Conservation (phyloP, 1,140 invertebrate genomes). For the Dreissena rostriformis region DNA sequence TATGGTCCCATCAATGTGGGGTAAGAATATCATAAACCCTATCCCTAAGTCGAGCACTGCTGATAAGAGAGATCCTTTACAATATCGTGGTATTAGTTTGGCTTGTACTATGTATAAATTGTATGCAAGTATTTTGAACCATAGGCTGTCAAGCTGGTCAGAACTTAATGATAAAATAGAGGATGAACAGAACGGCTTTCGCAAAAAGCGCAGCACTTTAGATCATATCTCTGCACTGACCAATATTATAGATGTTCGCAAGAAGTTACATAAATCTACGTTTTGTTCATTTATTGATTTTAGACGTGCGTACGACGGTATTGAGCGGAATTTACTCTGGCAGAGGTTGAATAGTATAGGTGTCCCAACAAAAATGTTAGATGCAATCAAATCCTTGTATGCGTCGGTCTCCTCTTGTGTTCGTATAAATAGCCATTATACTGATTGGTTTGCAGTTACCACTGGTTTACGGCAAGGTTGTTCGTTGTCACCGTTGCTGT, state of each 20-base stretch:
- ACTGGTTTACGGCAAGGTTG: conserved; percentile 18
- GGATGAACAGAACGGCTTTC: conserved; percentile 36
- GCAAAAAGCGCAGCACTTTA: conserved; percentile 15
- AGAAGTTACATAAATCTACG: conserved; percentile 3
- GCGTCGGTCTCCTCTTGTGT: conserved; percentile 16
- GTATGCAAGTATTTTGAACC: conserved; percentile 17
- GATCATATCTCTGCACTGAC: conserved; percentile 2
- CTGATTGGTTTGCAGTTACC: conserved; percentile 11
- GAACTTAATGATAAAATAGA: background rate
- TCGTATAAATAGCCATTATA: conserved; percentile 16
- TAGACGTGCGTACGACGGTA: background rate
- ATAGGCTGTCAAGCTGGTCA: background rate
- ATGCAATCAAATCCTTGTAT: conserved; percentile 10
- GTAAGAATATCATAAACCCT: conserved; percentile 25
- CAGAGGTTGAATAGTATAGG: conserved; percentile 6
- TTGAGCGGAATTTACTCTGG: background rate
- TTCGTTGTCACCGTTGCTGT: conserved; percentile 22
- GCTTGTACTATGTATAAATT: conserved; percentile 10
- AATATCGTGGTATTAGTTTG: conserved; percentile 6
- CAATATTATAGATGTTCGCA: conserved; percentile 17
- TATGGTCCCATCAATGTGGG: background rate
- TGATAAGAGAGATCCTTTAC: conserved; percentile 12
- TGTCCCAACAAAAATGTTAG: conserved; percentile 14
- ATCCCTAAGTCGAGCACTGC: background rate
- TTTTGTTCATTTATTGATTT: conserved; percentile 27